Base-by-base conservation (phyloP, 2,888 invertebrate genomes). In the Catocala sponsa region DNA sequence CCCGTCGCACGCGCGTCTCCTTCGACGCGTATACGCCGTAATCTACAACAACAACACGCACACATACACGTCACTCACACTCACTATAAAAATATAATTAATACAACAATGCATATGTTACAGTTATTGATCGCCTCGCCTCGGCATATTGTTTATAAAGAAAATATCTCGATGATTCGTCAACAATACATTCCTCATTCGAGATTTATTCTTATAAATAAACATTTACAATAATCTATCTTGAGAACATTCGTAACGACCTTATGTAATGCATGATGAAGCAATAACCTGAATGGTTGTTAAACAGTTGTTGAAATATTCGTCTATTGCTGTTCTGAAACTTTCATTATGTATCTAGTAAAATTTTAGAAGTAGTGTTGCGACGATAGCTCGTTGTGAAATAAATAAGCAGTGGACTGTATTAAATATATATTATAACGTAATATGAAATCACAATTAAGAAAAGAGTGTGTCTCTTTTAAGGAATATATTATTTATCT, bases 21-120 rank as follows among this genome's bases (percentile, higher is more conserved):
- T 94, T 94, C 63, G 91, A 79, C 73, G 91, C 91, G 80, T 94
- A 94, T 55, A 86, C 89, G 72, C 92, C 92, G 76, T 94, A 94
- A 78, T 94, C 94, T 94, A 81, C 59, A 6, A 38, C 6, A 6
- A 38, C 35, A 38, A 6, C 35, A 38, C 35, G 25, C 58, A 74
- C 72, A 64, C 41, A 55, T 38, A 59, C 32, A 65, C 49, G 67
- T 60, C 64, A 54, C 55, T 63, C 63, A 70, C 59, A 56, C 55
- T 38, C 55, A n/a, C 50, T 15, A 44, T 32, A n/a, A 50, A 43
- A 52, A 46, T 42, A 56, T 5, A 33, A 56, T 33, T 35, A 32
- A 52, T 12, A 55, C 15, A 55, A 50, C 41, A 12, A 51, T 32
- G 35, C 13, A 15, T 44, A 57, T 38, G 43, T 50, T 50, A 57